Evolutionary conservation across 92 coral and sea anemone genomes (phyloP), one percentile per base, ranked within the genome.

Genomic region (Actinostola sp.): DNA sequence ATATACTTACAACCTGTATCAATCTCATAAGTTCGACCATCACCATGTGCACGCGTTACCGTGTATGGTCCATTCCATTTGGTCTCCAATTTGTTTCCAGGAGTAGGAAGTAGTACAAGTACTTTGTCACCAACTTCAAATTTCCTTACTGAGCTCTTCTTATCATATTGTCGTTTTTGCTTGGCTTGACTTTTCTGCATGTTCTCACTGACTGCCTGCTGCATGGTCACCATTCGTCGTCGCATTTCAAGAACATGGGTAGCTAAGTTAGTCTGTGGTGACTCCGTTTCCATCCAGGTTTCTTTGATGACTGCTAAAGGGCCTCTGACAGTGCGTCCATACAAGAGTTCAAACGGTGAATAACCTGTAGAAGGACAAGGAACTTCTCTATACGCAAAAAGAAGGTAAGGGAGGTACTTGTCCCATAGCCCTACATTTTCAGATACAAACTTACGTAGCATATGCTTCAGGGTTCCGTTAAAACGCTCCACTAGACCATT

Each of bases 11-110:
- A n/a, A n/a, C n/a, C n/a, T n/a, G n/a, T n/a, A n/a, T n/a, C n/a
- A n/a, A n/a, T n/a, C n/a, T 81, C 86, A 36, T 64, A 81, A 11
- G 75, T 56, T 52, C 67, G 34, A 2, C 70, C 82, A 24, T 73
- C 79, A 0, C 15, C 5, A 2, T 45, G 32, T n/a, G 63, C 86
- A 1, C 61, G 28, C 26, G 81, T 81, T 13, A 73, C 70, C 9
- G 76, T 55, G 34, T 66, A 81, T 3, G 86, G 86, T 0, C 86
- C 86, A 41, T 75, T 65, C 81, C 81, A 64, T 25, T 65, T 53
- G 23, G 63, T 48, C 20, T 75, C 81, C 33, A 75, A 43, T 27
- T 52, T 76, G 15, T 61, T 63, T 2, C 82, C 82, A 50, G 82
- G 42, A 35, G 73, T 50, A 11, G 65, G 82, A 12, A 76, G 66